These are phyloP conservation scores for Spheniscus mendiculus DNA, from an alignment of 2,113 vertebrate genomes.

Conservation along the genomic window DNA sequence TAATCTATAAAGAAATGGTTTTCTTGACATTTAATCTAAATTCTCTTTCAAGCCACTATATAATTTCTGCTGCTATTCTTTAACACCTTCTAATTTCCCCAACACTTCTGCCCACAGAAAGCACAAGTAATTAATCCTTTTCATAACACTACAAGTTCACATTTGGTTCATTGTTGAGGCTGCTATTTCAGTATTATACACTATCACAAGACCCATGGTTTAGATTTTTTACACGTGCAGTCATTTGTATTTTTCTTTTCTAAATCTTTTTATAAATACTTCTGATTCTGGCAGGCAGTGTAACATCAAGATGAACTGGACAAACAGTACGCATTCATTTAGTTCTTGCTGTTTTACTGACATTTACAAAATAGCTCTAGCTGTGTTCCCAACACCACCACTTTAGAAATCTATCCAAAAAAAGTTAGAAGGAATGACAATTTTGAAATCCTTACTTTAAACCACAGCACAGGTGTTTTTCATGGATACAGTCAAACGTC, in stretches of 20 bases:
- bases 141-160: not conserved
- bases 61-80: not conserved
- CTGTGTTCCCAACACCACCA: not conserved
- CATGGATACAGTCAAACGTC: not conserved
- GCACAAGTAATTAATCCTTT: not conserved
- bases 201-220: not conserved
- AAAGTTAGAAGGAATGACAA: not conserved
- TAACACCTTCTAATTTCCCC: not conserved
- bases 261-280: not conserved
- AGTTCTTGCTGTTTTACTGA: not conserved
- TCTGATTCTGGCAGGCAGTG: not conserved
- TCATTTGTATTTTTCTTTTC: not conserved
- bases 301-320: not conserved
- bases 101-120: not conserved
- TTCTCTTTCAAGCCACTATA: not conserved
- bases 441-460: not conserved
- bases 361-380: not conserved
- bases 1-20: not conserved
- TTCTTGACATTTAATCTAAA: not conserved
- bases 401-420: not conserved
- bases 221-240: not conserved
- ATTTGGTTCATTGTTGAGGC: not conserved
- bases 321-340: not conserved
- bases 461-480: not conserved
- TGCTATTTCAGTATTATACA: not conserved